Conservation (phyloP, 2,888 invertebrate species). For the Drosophila mulleri region DNA sequence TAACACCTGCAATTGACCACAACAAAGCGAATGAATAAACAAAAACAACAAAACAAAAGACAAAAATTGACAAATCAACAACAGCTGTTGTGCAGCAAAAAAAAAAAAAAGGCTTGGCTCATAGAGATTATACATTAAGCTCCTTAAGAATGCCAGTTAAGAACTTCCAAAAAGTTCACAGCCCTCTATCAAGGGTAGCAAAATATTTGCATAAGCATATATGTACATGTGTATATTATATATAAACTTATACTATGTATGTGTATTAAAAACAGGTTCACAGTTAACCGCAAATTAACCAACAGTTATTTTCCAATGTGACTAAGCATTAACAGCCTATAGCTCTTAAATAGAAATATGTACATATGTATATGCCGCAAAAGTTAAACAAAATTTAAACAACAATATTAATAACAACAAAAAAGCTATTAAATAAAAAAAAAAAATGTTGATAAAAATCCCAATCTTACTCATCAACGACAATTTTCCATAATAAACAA, state of each 20-base stretch:
- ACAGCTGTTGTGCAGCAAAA: conserved; percentile 9
- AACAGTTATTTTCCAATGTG: conserved; percentile 32
- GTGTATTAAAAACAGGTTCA: conserved; percentile 46
- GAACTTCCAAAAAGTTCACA: conserved; percentile 16
- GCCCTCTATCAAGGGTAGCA: background rate
- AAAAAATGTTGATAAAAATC: background rate
- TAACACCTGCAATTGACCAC: conserved; percentile 54
- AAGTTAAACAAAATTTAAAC: background rate
- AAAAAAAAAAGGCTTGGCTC: conserved; percentile 9
- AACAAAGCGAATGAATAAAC: conserved; percentile 6
- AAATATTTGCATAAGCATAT: background rate
- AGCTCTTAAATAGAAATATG: background rate
- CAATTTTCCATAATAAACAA: conserved; percentile 13
- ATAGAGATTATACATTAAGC: conserved; percentile 11
- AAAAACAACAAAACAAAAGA: background rate
- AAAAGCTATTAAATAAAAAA: background rate
- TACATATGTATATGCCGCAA: background rate
- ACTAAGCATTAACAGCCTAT: conserved; percentile 22
- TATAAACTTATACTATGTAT: background rate
- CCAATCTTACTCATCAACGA: conserved; percentile 9
- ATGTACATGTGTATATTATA: background rate
- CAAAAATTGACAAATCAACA: conserved; percentile 18
- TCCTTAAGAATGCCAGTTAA: conserved; percentile 28
- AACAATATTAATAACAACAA: background rate
- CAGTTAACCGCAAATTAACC: conserved; percentile 44